Conservation (phyloP, 2,113 vertebrate genomes). For the Neoarius graeffei region DNA sequence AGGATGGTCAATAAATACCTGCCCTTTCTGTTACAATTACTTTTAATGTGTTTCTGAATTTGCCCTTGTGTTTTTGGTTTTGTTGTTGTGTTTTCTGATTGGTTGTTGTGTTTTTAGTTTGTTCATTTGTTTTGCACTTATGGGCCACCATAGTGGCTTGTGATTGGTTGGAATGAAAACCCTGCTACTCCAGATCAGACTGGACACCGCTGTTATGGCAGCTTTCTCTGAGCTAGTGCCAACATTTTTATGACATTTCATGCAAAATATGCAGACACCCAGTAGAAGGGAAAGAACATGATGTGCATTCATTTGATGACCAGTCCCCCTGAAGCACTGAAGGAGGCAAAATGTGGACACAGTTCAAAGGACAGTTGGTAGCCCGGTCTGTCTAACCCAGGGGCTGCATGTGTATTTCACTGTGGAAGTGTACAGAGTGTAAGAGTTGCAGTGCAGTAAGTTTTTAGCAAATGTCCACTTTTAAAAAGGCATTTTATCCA, state of each 20-base stretch:
- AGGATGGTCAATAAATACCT: not conserved
- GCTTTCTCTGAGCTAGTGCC: slow-evolving; percentile 11
- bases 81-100: not conserved
- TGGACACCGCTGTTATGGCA: not conserved
- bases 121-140: not conserved
- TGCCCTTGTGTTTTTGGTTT: not conserved
- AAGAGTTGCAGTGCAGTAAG: not conserved
- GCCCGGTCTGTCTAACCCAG: slow-evolving; percentile 30
- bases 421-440: not conserved
- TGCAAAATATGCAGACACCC: slow-evolving; percentile 19
- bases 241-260: slow-evolving; percentile 26
- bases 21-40: not conserved
- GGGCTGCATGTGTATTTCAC: slow-evolving; percentile 19
- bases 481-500: not conserved
- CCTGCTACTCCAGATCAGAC: not conserved
- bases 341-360: slow-evolving; percentile 14
- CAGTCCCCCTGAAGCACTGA: slow-evolving; percentile 38
- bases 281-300: not conserved
- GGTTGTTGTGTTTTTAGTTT: not conserved
- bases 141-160: not conserved
- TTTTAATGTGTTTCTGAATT: not conserved
- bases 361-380: slow-evolving; percentile 23
- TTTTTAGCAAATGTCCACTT: not conserved
- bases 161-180: not conserved
- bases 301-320: slow-evolving; percentile 31